A percentile compares a stretch with the other conserved stretches of the same genome.
Conservation (phyloP, 2,797 vertebrate species). For the Sparus aurata region DNA sequence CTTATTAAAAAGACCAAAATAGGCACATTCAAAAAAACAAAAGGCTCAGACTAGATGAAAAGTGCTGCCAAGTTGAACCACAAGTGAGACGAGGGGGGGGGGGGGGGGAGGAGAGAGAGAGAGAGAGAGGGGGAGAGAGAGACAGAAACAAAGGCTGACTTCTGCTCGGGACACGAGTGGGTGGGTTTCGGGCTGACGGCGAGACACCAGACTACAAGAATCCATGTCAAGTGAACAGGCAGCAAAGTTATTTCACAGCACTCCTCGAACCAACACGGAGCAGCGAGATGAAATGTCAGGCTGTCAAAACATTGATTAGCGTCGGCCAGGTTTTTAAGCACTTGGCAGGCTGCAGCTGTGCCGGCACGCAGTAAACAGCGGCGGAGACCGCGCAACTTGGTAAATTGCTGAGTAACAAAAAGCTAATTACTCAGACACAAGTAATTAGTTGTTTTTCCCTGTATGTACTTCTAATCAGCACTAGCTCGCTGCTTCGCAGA, state of each 20-base stretch:
- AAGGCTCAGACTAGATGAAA: slow-evolving; percentile 58
- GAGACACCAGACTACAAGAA: slow-evolving; percentile 78
- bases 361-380: slow-evolving; percentile 55
- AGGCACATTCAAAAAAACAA: slow-evolving; percentile 68
- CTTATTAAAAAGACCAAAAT: slow-evolving; percentile 72
- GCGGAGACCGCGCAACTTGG: slow-evolving; percentile 52
- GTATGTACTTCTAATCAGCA: slow-evolving; percentile 47
- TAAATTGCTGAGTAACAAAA: slow-evolving; percentile 76
- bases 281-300: slow-evolving; percentile 82
- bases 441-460: slow-evolving; percentile 62
- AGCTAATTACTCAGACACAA: slow-evolving; percentile 71
- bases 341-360: slow-evolving; percentile 69
- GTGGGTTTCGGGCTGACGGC: slow-evolving; percentile 73
- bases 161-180: slow-evolving; percentile 76
- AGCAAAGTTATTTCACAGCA: slow-evolving; percentile 75
- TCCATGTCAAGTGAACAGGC: slow-evolving; percentile 75
- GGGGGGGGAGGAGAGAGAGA: too few species aligned
- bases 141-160: slow-evolving; percentile 74
- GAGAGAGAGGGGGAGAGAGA: slow-evolving; percentile 34
- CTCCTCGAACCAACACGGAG: slow-evolving; percentile 67
- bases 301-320: slow-evolving; percentile 87
- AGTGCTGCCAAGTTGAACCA: slow-evolving; percentile 62
- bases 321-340: slow-evolving; percentile 73
- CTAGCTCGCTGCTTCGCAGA: slow-evolving; percentile 42
- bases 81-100: slow-evolving; percentile 60